Conservation (phyloP, 1,140 invertebrate genomes). For the Schlechtendalia chinensis region DNA sequence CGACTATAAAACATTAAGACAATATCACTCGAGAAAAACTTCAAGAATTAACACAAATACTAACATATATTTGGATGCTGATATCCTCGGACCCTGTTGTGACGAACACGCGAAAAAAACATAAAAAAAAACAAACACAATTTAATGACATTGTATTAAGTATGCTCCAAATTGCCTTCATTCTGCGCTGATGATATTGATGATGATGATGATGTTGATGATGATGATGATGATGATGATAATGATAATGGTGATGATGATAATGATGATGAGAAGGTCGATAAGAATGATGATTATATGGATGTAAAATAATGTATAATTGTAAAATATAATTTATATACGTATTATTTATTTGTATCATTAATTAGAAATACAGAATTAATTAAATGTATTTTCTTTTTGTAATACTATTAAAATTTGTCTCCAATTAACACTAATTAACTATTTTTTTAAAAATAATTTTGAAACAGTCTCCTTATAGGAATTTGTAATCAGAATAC, state of each 20-base stretch:
- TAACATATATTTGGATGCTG: constrained; percentile 14
- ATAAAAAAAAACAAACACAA: neutral
- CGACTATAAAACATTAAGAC: neutral
- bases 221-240: neutral
- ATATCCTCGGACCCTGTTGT: neutral
- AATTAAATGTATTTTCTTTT: too few species aligned
- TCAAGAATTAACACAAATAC: neutral
- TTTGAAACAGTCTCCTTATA: too few species aligned
- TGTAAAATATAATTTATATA: too few species aligned
- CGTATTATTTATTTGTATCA: too few species aligned
- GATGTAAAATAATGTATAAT: too few species aligned
- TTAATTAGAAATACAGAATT: too few species aligned
- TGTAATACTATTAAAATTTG: too few species aligned
- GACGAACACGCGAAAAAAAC: constrained; percentile 5
- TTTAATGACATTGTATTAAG: constrained; percentile 4
- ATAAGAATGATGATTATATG: neutral
- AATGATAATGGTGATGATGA: neutral
- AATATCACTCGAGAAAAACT: constrained; percentile 4
- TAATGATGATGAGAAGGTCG: neutral
- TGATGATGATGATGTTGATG: neutral
- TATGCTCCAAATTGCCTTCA: constrained; percentile 5
- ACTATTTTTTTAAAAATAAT: too few species aligned
- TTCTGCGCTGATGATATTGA: neutral
- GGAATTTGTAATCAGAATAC: neutral
- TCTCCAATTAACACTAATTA: too few species aligned